Evolutionary conservation across 2,888 invertebrate species (phyloP), one percentile per base, ranked within the genome.

Genomic region (Monoplex corrugatus): DNA sequence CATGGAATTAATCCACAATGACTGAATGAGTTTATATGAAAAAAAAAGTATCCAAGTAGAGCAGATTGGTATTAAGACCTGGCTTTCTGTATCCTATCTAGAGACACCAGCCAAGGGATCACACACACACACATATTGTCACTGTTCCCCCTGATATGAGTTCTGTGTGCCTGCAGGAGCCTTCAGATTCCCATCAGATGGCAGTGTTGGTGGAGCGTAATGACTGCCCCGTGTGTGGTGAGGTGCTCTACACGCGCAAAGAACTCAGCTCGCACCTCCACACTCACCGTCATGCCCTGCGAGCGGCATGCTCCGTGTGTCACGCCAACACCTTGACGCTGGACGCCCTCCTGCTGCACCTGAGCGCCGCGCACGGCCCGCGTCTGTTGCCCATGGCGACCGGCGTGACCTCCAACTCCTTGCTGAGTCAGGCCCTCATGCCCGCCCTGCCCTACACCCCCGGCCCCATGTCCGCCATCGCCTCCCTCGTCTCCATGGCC

Each of bases 261-360:
- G 68, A 63, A 13, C 83, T 88, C 16, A n/a, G 57, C 35, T 19
- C 5, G 1, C 90, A 90, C 57, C 44, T 90, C n/a, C 75, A 89
- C 32, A 75, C 75, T 8, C 90, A 90, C 44, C 89, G 87, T 40
- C 88, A 84, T 35, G 83, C 57, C n/a, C 86, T 87, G 50, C 83
- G 72, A 6, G 50, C 57, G 0, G 45, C 86, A 23, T 90, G 90
- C 75, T 87, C 78, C 43, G 86, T 87, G 44, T 90, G 90, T 35
- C 72, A 75, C 63, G 43, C 83, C 40, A 89, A 87, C 83, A 83
- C 82, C 38, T 80, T 90, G 38, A 89, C 86, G 10, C 43, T 83
- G 32, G 90, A 89, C 10, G 86, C 86, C 43, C 75, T 88, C 19
- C 87, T 87, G 78, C 89, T 87, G n/a, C 90, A 89, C 89, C 86